Evolutionary conservation across 2,888 invertebrate species (phyloP).

Genomic region (Scotopteryx bipunctaria): DNA sequence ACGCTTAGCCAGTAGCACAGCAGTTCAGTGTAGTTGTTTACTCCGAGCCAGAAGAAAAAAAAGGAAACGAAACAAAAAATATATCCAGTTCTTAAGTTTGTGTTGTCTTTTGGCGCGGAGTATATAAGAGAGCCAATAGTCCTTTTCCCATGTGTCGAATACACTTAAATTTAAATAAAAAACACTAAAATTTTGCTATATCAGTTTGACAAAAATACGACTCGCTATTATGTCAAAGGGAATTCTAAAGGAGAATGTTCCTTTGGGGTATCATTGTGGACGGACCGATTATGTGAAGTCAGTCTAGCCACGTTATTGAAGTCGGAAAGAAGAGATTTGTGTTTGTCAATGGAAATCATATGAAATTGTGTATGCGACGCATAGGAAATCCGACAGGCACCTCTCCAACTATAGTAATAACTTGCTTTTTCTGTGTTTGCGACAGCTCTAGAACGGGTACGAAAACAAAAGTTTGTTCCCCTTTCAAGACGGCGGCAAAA

Average conservation of each 20-base stretch:
- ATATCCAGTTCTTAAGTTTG: no score
- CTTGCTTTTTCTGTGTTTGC: slow-evolving; percentile 72
- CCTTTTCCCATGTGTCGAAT: slow-evolving; percentile 8
- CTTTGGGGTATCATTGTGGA: no score
- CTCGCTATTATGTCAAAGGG: no score
- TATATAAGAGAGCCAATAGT: slow-evolving; percentile 23
- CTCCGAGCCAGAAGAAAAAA: slow-evolving; percentile 1
- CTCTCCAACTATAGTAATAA: slow-evolving; percentile 35
- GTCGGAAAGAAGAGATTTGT: no score
- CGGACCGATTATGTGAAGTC: no score
- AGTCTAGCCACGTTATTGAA: no score
- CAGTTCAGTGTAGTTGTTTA: slow-evolving; percentile 15
- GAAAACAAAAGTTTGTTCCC: slow-evolving; percentile 88
- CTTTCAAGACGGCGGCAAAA: slow-evolving; percentile 90
- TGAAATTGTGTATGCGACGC: slow-evolving; percentile 24
- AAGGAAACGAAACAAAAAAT: background rate
- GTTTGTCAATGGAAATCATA: background rate
- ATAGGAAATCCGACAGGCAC: slow-evolving; percentile 19
- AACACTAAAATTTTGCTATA: no score
- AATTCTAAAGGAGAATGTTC: no score
- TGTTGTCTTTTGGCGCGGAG: slow-evolving; percentile 13
- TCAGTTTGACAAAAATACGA: no score
- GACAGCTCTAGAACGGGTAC: slow-evolving; percentile 83
- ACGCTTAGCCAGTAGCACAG: slow-evolving; percentile 44
- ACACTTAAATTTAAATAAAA: background rate